Conservation (phyloP, 2,888 invertebrate genomes). For the Drosophila incognita region DNA sequence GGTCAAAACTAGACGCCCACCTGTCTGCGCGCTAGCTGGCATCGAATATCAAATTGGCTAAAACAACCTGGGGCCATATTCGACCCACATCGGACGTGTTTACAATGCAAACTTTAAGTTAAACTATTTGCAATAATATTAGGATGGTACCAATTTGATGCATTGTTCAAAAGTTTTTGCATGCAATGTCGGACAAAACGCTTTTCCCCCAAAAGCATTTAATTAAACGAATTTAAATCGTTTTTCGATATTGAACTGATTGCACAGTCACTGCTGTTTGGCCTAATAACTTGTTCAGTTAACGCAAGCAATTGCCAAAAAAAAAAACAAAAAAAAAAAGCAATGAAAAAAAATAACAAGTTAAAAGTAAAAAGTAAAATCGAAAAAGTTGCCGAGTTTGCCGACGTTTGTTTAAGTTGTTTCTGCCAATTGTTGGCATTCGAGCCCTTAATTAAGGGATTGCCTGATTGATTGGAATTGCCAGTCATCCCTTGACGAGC, state of each 20-base stretch:
- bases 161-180: constrained; percentile 33
- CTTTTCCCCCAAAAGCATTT: constrained; percentile 27
- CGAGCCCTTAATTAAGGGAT: constrained; percentile 77
- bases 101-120: constrained; percentile 49
- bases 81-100: constrained; percentile 44
- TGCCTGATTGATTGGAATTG: constrained; percentile 70
- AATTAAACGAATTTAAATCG: constrained; percentile 59
- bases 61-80: constrained; percentile 27
- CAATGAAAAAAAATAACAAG: background rate
- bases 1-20: constrained; percentile 38
- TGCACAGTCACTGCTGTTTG: constrained; percentile 18
- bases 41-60: constrained; percentile 30
- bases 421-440: constrained; percentile 43
- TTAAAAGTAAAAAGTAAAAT: background rate
- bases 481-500: constrained; percentile 9
- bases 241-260: constrained; percentile 8
- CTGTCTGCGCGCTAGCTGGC: constrained; percentile 12
- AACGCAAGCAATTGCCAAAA: constrained; percentile 38
- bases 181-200: constrained; percentile 1
- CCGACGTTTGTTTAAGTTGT: constrained; percentile 46
- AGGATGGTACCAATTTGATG: constrained; percentile 20
- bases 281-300: constrained; percentile 59
- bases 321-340: background rate
- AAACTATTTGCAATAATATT: constrained; percentile 59
- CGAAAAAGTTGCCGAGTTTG: constrained; percentile 51